Base-by-base conservation (phyloP, 1,140 invertebrate genomes). In the Drosophila carrolli region DNA sequence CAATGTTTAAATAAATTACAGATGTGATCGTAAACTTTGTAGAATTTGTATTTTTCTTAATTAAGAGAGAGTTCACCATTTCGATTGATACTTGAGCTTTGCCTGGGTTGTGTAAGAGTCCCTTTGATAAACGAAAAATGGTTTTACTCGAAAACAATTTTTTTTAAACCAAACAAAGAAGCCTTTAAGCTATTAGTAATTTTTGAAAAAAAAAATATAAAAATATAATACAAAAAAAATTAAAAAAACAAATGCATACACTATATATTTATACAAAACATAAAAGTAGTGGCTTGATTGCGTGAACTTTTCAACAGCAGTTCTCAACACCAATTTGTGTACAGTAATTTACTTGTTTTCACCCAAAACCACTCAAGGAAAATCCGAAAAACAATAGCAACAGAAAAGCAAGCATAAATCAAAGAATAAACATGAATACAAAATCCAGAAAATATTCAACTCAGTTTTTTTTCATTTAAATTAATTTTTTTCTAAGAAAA, bases 211-310 rank as follows among this genome's bases (percentile, higher is more conserved):
- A 71, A 55, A 48, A 14, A 50, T 16, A 14, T 37, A 54, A 55
- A 57, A 46, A 41, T 41, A 54, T 4, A 1, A 27, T 16, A 40
- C 47, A 54, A 53, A 38, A 38, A 46, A 53, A 51, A 35, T 38
- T 29, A 27, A 35, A 37, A 14, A 19, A 48, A 67, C 16, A 55
- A 71, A 71, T 51, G 53, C 66, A 72, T 73, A 71, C 53, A 71
- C 70, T 72, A 73, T 73, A 73, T 72, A 72, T 73, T 68, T 71
- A 72, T 72, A 73, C 46, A 73, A 59, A 58, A 50, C 14, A 43
- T 19, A 71, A 38, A 54, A 29, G 65, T 71, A 71, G 67, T 73
- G 65, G 67, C 67, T 71, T 70, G 51, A 71, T 70, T 71, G 67
- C 19, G 67, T 62, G 27, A 41, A 62, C 40, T 29, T 68, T 38